A percentile compares a stretch with the other conserved stretches of the same genome.
phyloP scores from a whole-genome alignment of 2,113 vertebrate genomes.

The Petrocephalus zakoni region DNA sequence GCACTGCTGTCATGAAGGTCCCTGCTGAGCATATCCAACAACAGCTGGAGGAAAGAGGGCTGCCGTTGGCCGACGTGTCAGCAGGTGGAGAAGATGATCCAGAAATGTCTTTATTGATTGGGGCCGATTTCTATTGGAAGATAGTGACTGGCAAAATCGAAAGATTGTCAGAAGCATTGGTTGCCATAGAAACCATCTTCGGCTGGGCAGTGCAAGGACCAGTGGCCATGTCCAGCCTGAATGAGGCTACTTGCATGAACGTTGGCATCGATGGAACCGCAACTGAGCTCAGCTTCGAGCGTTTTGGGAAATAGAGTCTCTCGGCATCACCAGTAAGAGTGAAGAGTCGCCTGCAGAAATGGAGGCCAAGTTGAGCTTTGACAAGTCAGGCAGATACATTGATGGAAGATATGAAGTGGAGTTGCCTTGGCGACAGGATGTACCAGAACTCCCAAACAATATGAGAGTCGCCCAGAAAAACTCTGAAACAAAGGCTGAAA shows the following conservation, averaged over 20 bases:
- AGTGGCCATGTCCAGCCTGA: too few relatives aligned
- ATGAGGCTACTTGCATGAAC: too few relatives aligned
- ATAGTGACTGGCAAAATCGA: constrained; percentile 18
- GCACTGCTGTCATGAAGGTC: constrained; percentile 20
- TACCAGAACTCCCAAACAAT: background rate
- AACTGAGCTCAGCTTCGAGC: constrained; percentile 15
- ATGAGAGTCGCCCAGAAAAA: constrained; percentile 7
- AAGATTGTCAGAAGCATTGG: too few relatives aligned
- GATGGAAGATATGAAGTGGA: constrained; percentile 15
- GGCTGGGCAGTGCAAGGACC: too few relatives aligned
- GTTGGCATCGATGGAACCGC: too few relatives aligned
- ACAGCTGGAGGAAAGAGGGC: background rate
- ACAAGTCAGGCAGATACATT: background rate
- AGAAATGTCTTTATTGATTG: constrained; percentile 4
- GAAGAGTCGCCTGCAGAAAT: background rate
- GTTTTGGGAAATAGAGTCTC: constrained; percentile 7
- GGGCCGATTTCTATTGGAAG: constrained; percentile 18
- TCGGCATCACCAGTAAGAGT: constrained; percentile 14
- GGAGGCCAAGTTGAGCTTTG: constrained; percentile 3
- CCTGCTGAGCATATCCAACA: background rate
- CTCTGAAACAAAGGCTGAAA: constrained; percentile 14
- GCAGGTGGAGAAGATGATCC: background rate
- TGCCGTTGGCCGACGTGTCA: background rate
- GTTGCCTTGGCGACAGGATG: constrained; percentile 23
- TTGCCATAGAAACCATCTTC: too few relatives aligned